These are phyloP conservation scores for Pituophis catenifer DNA, from an alignment of 2,113 vertebrate genomes.

Conservation along the genomic window DNA sequence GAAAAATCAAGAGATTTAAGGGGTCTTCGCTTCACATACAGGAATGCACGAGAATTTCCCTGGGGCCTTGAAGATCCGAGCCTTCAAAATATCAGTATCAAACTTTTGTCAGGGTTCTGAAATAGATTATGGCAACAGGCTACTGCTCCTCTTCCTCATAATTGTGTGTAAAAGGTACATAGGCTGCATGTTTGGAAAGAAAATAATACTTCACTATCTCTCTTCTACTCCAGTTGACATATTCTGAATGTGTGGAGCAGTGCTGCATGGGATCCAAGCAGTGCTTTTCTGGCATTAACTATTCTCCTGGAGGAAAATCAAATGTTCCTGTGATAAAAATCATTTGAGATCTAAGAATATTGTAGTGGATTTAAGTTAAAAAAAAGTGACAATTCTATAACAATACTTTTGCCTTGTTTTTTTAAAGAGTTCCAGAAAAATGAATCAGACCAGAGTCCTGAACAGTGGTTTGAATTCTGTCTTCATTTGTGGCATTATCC, in stretches of 20 bases:
- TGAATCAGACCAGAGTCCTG: background rate
- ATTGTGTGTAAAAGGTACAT: background rate
- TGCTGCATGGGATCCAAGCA: background rate
- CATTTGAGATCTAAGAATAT: background rate
- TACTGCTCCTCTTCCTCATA: background rate
- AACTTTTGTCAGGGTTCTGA: background rate
- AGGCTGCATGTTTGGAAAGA: background rate
- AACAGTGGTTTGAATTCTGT: background rate
- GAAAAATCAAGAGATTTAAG: slow-evolving; percentile 40
- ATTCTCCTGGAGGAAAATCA: background rate
- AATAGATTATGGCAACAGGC: background rate
- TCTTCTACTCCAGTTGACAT: background rate
- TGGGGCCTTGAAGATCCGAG: background rate
- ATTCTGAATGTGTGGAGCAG: background rate
- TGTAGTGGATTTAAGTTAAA: background rate
- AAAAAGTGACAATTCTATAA: background rate
- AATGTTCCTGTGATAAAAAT: background rate
- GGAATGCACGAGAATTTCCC: background rate
- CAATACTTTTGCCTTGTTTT: background rate
- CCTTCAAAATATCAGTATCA: background rate
- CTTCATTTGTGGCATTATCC: background rate
- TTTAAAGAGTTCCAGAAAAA: background rate
- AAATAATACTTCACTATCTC: background rate
- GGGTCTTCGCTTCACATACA: background rate
- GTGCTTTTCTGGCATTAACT: background rate